Evolutionary conservation across 1,140 invertebrate species (phyloP), one percentile per base, ranked within the genome.

Genomic region (Steinernema feltiae): DNA sequence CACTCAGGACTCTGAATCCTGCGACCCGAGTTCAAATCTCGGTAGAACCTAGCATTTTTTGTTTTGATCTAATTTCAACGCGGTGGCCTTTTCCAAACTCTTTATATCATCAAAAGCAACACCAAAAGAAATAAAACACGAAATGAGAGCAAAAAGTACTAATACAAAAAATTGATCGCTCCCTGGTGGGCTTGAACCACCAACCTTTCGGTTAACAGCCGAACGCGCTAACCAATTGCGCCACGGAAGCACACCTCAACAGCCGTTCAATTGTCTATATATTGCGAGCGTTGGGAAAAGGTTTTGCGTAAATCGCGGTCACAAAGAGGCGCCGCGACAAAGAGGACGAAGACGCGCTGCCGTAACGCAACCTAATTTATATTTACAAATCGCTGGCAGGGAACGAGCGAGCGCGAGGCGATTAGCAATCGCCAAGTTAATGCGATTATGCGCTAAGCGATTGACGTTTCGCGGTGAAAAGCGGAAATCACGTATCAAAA

Each of bases 1-100:
- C 83, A 85, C 84, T 82, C 80, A 84, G 83, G 77, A 82, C 81
- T 82, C 76, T 82, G 82, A 83, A 86, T 85, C 84, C 84, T 83
- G 80, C 82, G 76, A 86, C 77, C 80, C 79, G 82, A 83, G 81
- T 84, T 85, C 79, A 78, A 83, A 81, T 84, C 80, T 83, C 79
- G 78, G 81, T 81, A 77, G 75, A 70, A 81, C 83, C 79, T 81
- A 69, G 63, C 29, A 27, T 31, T 70, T 75, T 75, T 73, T 41
- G 7, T 41, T 41, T 41, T 41, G n/a, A n/a, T n/a, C n/a, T n/a
- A n/a, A n/a, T n/a, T n/a, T n/a, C n/a, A n/a, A n/a, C n/a, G n/a
- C n/a, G n/a, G n/a, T n/a, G n/a, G n/a, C n/a, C n/a, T n/a, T n/a
- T n/a, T n/a, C n/a, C n/a, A n/a, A n/a, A n/a, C n/a, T n/a, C n/a